Conservation (phyloP, 2,113 vertebrate species). For the Elachura formosa region DNA sequence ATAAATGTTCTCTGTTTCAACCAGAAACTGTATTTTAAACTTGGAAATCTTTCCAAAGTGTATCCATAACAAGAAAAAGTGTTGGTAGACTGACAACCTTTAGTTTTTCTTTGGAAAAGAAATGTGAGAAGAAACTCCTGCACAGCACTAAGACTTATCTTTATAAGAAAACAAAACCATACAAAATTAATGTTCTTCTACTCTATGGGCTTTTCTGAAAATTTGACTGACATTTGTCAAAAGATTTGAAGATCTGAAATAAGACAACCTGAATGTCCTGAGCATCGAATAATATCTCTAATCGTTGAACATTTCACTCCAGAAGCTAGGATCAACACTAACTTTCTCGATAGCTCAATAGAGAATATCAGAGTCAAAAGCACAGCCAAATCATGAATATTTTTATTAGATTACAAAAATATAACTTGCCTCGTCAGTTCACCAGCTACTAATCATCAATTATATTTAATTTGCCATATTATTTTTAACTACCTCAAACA, state of each 20-base stretch:
- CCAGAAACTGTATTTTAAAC: not conserved
- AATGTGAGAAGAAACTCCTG: not conserved
- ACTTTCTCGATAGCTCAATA: not conserved
- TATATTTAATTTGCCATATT: not conserved
- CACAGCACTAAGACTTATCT: not conserved
- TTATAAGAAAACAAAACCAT: not conserved
- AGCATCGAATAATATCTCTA: not conserved
- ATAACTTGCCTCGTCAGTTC: not conserved
- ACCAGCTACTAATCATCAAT: not conserved
- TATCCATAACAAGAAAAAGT: not conserved
- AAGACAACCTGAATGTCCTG: not conserved
- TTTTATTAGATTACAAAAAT: not conserved
- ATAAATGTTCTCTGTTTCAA: not conserved
- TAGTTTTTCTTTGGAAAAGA: not conserved
- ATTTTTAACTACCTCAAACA: not conserved
- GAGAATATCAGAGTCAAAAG: not conserved
- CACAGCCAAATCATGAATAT: not conserved
- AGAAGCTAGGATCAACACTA: not conserved
- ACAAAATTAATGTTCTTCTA: not conserved
- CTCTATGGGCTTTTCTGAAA: not conserved
- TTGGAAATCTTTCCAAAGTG: not conserved
- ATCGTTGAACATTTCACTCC: not conserved
- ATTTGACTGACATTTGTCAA: not conserved
- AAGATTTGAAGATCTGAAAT: not conserved
- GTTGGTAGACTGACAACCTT: not conserved